Evolutionary conservation across 1,140 invertebrate genomes (phyloP), one percentile per base, ranked within the genome.

Genomic region (Aphaenogaster floridana): DNA sequence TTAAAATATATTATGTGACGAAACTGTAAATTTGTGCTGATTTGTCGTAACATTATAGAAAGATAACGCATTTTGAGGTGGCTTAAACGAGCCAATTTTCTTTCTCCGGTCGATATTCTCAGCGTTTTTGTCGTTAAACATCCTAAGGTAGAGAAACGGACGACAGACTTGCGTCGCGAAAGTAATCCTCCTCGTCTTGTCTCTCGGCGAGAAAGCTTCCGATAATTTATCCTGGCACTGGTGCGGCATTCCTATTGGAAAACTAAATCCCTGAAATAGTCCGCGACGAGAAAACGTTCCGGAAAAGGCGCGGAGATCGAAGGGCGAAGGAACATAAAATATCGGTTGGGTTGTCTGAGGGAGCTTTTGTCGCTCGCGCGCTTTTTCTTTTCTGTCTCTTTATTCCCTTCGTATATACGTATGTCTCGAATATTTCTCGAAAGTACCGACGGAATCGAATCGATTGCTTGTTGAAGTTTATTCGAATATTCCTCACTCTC

Each of bases 251-350:
- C 80, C 80, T 84, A 84, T 84, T 84, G 80, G 80, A 84, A 84
- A 84, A 84, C 80, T 84, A 84, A 84, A 84, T 84, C 80, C 80
- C 54, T 76, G 69, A 61, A 84, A 84, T 84, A 84, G 69, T 76
- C 80, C 28, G 42, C 69, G 80, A 74, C 68, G 69, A 84, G 80
- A 61, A 59, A 84, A 84, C 57, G 80, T 74, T 84, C n/a, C 54
- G 42, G 69, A 39, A 84, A 84, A 84, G 80, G 54, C 72, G 69
- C 69, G 72, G 54, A 34, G 57, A 84, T 84, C 80, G 69, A 84
- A 84, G 34, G 54, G 80, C 69, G 80, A 61, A 63, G 69, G 45
- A 84, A 84, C 69, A 84, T 84, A 84, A 84, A 84, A 76, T 84
- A 63, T 84, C 54, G 69, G 63, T 45, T 54, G 48, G 68, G 42